These are phyloP conservation scores for Eulimnadia texana DNA, from an alignment of 1,140 invertebrate genomes.

Conservation along the genomic window DNA sequence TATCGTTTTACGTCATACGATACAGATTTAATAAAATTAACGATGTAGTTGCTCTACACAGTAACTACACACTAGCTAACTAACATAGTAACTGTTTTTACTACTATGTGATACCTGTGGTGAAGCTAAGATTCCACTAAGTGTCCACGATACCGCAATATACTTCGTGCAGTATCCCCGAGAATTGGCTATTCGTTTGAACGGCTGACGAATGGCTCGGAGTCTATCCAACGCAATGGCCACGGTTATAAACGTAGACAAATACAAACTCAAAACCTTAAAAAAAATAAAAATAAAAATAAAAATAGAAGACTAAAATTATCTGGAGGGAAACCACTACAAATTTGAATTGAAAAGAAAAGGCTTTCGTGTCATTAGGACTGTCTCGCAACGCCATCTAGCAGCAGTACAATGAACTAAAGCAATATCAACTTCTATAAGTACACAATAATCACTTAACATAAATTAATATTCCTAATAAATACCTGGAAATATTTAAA, in stretches of 20 bases:
- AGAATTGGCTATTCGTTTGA: constrained; percentile 52
- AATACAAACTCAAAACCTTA: constrained; percentile 55
- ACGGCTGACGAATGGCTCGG: constrained; percentile 58
- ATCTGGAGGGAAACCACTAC: background rate
- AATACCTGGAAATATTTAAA: constrained; percentile 56
- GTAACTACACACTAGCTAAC: too few relatives aligned
- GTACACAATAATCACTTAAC: too few relatives aligned
- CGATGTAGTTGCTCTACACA: too few relatives aligned
- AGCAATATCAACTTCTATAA: too few relatives aligned
- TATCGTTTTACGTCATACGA: too few relatives aligned
- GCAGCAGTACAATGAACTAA: background rate
- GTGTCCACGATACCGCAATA: constrained; percentile 46
- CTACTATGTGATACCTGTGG: constrained; percentile 51
- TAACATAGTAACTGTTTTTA: background rate
- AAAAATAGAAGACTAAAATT: background rate
- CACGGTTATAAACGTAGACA: constrained; percentile 69
- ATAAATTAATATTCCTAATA: too few relatives aligned
- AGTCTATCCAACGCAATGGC: constrained; percentile 52
- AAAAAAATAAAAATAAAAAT: background rate
- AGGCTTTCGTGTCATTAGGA: background rate
- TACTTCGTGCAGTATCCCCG: constrained; percentile 41
- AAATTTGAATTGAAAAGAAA: background rate
- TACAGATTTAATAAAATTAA: too few relatives aligned
- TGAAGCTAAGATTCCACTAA: constrained; percentile 53
- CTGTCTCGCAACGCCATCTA: too few relatives aligned